Evolutionary conservation across 1,140 invertebrate species (phyloP), one percentile per base, ranked within the genome.

Genomic region (Yoshiicerus persimilis): DNA sequence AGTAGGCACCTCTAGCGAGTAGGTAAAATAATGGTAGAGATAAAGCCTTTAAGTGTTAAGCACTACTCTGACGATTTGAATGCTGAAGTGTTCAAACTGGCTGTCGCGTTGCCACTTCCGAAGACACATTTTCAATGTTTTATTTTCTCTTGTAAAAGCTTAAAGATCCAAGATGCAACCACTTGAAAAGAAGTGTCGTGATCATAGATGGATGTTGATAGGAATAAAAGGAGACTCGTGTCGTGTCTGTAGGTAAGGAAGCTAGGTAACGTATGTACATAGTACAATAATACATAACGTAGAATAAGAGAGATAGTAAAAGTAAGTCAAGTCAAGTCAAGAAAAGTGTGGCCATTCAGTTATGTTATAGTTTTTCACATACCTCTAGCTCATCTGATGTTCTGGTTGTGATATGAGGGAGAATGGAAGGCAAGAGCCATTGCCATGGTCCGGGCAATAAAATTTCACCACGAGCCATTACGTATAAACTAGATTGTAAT

Each of bases 401-500:
- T 70, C 6, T 66, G 39, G 23, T 16, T 41, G 39, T 47, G 83
- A 47, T 39, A 34, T 83, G 6, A 38, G 8, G 66, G 66, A 70
- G 66, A 80, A 80, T 36, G 20, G 8, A 80, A 41, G 86, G 36
- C n/a, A 86, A 86, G 86, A 86, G 86, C 62, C 86, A 36, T 86
- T 56, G 85, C 34, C 23, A 47, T 86, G 84, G 56, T 75, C 56
- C 62, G 47, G 75, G 86, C 86, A 62, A 87, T 87, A 87, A 87
- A 87, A 87, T 87, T 87, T 87, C 62, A 87, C 86, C 86, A 80
- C 86, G 86, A 87, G 75, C 66, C 86, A 77, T 80, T 87, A 87
- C 39, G 62, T 87, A 87, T 87, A 77, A 77, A 87, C 66, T 87
- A 87, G 86, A 87, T 87, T 87, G 86, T 80, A 87, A 87, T 87